These are phyloP conservation scores for Cyrtorhinus lividipennis DNA, from an alignment of 1,140 invertebrate genomes.

Conservation along the genomic window DNA sequence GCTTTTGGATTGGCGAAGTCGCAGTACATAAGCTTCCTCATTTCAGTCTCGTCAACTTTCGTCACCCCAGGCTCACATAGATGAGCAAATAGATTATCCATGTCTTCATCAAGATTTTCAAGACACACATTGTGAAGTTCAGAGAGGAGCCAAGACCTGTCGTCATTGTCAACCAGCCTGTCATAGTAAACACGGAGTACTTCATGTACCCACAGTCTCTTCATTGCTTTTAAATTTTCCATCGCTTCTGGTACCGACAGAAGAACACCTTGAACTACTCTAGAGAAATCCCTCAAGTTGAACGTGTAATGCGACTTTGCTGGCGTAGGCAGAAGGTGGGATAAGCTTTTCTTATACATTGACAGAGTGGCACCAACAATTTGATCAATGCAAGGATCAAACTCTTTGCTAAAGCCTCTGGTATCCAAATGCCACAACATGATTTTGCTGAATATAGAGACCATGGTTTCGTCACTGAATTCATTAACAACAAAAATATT, in stretches of 20 bases:
- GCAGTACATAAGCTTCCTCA: slow-evolving; percentile 82
- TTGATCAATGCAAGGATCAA: slow-evolving; percentile 82
- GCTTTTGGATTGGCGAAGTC: slow-evolving; percentile 91
- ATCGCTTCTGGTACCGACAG: slow-evolving; percentile 85
- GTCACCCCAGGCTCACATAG: slow-evolving; percentile 16
- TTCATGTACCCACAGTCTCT: slow-evolving; percentile 89
- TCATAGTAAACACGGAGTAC: slow-evolving; percentile 87
- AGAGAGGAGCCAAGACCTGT: slow-evolving; percentile 68
- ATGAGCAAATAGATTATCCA: slow-evolving; percentile 37
- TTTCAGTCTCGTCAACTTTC: slow-evolving; percentile 53
- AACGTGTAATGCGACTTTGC: slow-evolving; percentile 89
- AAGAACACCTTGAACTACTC: slow-evolving; percentile 83
- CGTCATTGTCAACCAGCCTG: slow-evolving; percentile 66
- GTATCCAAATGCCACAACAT: slow-evolving; percentile 89
- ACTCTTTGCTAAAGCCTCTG: slow-evolving; percentile 88
- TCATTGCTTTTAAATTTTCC: slow-evolving; percentile 72
- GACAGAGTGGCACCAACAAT: slow-evolving; percentile 72
- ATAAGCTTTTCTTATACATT: slow-evolving; percentile 71
- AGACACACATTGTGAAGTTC: slow-evolving; percentile 32
- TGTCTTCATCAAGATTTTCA: slow-evolving; percentile 35
- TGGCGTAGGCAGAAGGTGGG: slow-evolving; percentile 73
- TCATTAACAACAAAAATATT: slow-evolving; percentile 80
- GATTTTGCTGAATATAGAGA: slow-evolving; percentile 77
- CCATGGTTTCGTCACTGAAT: slow-evolving; percentile 71
- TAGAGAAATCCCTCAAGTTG: slow-evolving; percentile 85